Conservation (phyloP, 2,113 vertebrate species). For the Isurus oxyrinchus region DNA sequence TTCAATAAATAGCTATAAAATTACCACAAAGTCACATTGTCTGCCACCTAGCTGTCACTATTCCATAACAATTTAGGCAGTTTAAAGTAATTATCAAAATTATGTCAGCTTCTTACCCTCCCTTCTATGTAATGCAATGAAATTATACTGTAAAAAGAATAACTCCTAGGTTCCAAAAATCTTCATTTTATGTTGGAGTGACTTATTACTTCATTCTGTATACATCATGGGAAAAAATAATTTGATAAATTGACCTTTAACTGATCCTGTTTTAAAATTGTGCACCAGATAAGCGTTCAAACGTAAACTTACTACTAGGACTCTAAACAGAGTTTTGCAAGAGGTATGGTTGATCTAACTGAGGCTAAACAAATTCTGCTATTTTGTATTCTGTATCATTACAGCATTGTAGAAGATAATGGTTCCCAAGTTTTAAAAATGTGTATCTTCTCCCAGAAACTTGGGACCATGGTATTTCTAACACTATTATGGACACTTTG, state of each 20-base stretch:
- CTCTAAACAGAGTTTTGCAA: background rate
- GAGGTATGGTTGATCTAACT: background rate
- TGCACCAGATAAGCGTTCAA: background rate
- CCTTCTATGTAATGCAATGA: background rate
- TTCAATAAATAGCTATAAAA: background rate
- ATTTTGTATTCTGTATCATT: background rate
- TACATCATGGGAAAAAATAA: background rate
- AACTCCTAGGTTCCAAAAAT: background rate
- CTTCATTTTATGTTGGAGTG: background rate
- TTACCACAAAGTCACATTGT: background rate
- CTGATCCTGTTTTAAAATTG: background rate
- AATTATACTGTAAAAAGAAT: background rate
- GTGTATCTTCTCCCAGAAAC: background rate
- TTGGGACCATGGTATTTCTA: background rate
- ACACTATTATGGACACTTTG: background rate
- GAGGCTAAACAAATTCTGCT: background rate
- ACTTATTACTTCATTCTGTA: background rate
- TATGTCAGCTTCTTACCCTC: background rate
- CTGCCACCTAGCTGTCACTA: background rate
- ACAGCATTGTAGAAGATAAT: background rate
- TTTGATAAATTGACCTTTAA: background rate
- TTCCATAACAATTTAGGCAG: background rate
- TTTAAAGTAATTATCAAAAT: background rate
- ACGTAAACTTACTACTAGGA: background rate
- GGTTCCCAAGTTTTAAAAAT: background rate